Conservation (phyloP, 2,113 vertebrate species). For the Muscicapa adusta region DNA sequence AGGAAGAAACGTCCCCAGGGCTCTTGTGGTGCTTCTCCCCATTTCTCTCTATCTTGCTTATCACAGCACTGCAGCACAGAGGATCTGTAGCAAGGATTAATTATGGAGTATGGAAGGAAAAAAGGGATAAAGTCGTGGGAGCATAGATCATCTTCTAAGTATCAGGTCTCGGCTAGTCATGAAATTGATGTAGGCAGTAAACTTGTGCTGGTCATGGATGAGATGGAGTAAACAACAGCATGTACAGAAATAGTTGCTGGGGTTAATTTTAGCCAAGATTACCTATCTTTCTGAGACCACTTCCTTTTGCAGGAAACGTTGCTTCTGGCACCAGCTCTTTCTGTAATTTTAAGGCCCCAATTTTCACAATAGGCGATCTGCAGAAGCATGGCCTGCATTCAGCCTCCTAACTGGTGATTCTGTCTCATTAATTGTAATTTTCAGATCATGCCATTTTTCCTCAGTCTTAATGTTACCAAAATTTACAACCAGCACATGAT, state of each 20-base stretch:
- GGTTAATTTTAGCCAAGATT: not conserved
- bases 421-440: not conserved
- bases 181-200: not conserved
- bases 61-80: not conserved
- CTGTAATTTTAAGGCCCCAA: not conserved
- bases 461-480: not conserved
- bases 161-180: not conserved
- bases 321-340: not conserved
- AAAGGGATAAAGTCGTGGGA: not conserved
- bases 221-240: not conserved
- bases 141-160: not conserved
- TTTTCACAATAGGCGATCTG: not conserved
- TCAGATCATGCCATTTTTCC: not conserved
- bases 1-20: not conserved
- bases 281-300: not conserved
- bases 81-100: not conserved
- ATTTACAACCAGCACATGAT: not conserved
- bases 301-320: not conserved
- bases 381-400: not conserved
- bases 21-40: not conserved
- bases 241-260: not conserved
- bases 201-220: not conserved
- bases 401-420: not conserved
- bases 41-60: not conserved
- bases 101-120: not conserved